Base-by-base conservation (phyloP, 2,888 invertebrate species). In the Leucophenga maculata region DNA sequence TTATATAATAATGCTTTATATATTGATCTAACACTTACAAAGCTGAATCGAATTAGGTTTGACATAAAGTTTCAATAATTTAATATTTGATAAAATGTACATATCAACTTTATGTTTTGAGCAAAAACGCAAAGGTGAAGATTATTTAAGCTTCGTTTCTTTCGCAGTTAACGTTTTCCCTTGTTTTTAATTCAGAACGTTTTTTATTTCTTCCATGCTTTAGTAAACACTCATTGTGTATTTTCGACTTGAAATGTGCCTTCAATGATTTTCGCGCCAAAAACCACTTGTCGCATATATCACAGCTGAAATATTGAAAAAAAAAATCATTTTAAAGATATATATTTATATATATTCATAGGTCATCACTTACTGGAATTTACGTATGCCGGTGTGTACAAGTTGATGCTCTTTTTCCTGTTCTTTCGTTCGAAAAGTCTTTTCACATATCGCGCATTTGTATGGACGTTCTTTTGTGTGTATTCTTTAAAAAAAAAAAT, bases 371-470 rank as follows among this genome's bases (percentile, higher is more conserved):
- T 60, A 60, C 60, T 60, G 60, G 13, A 60, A 60, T 13, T 26
- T 20, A 20, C 60, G 60, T 18, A 60, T 11, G 11, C 60, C 60
- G 3, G 60, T 60, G 14, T 60, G 60, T n/a, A 60, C 44, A 1
- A 60, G 39, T 18, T 60, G 60, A 18, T 60, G 60, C 3, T 44
- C 44, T 59, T 77, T 74, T 0, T 83, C 65, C 62, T 84, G 83
- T 14, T 76, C 79, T 67, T 81, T 84, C 1, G 79, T 75, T 1
- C 79, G 75, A 60, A 80, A 80, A 4, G 75, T 67, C 54, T 80
- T 84, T 6, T 75, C 84, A 22, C 80, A 80, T n/a, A 76, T 75
- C 8, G 55, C 72, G 68, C 80, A 80, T 60, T 84, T 84, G 22
- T 72, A 84, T 0, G 80, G 80, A 14, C 71, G 75, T 9, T 75